These are phyloP conservation scores for Acanthosepion lycidas DNA, from an alignment of 2,888 invertebrate genomes.

Conservation along the genomic window DNA sequence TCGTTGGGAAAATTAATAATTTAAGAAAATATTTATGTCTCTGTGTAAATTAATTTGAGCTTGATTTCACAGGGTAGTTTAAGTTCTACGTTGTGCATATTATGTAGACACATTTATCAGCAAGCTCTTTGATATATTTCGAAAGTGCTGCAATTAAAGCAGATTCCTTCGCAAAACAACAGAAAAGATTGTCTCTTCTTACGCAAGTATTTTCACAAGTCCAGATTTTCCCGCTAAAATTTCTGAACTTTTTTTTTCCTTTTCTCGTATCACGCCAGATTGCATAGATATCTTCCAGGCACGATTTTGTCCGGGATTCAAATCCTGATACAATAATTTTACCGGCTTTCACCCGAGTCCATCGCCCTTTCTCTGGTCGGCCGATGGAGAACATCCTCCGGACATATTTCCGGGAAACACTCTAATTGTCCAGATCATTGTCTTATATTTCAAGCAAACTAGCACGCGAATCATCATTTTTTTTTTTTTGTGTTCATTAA, in stretches of 20 bases:
- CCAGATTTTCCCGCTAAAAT: neutral
- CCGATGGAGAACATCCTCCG: neutral
- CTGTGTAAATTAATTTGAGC: too few relatives aligned
- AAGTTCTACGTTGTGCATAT: too few relatives aligned
- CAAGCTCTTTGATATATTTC: too few relatives aligned
- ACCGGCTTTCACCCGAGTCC: neutral
- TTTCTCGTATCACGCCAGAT: neutral
- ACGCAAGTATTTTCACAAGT: neutral
- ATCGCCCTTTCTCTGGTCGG: neutral
- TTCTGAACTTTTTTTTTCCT: neutral
- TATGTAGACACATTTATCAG: too few relatives aligned
- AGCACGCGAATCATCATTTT: neutral
- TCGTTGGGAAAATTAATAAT: too few relatives aligned
- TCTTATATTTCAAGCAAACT: slow-evolving; percentile 18
- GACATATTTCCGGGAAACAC: neutral
- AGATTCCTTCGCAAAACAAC: too few relatives aligned
- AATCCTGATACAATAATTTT: too few relatives aligned
- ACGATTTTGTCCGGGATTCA: neutral
- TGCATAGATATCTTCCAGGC: neutral
- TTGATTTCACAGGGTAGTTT: too few relatives aligned
- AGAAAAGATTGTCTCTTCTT: neutral
- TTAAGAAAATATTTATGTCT: too few relatives aligned
- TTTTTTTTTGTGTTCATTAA: neutral
- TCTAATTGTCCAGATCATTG: neutral
- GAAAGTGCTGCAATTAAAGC: too few relatives aligned